These are phyloP conservation scores for Vireo griseus DNA, from an alignment of 2,797 vertebrate genomes.

Conservation along the genomic window DNA sequence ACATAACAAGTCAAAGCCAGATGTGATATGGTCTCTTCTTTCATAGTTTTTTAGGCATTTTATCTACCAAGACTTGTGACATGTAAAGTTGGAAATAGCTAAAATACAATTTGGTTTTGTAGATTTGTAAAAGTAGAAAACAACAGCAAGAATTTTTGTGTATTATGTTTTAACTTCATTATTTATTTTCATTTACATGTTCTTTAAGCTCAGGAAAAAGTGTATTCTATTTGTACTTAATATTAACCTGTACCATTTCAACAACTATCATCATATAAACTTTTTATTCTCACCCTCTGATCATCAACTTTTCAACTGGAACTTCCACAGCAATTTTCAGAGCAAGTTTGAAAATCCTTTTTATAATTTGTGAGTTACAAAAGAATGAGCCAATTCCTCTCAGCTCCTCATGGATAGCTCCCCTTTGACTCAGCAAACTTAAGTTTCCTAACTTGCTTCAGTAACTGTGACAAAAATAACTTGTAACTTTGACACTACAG, in stretches of 20 bases:
- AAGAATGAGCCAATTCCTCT: not conserved
- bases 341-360: not conserved
- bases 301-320: not conserved
- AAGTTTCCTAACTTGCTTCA: not conserved
- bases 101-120: not conserved
- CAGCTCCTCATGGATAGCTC: not conserved
- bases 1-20: not conserved
- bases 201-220: not conserved
- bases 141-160: rapidly evolving
- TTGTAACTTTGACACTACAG: not conserved
- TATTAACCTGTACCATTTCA: not conserved
- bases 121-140: not conserved
- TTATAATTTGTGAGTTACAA: not conserved
- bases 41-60: not conserved
- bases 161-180: not conserved
- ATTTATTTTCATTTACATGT: not conserved
- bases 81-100: not conserved
- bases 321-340: not conserved
- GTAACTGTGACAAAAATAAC: not conserved
- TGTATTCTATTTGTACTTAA: not conserved
- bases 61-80: not conserved
- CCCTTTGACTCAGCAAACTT: not conserved
- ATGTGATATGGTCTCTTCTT: not conserved
- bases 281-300: not conserved
- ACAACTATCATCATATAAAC: not conserved